Evolutionary conservation across 2,888 invertebrate genomes (phyloP).

Genomic region (Metallyticus violacea): DNA sequence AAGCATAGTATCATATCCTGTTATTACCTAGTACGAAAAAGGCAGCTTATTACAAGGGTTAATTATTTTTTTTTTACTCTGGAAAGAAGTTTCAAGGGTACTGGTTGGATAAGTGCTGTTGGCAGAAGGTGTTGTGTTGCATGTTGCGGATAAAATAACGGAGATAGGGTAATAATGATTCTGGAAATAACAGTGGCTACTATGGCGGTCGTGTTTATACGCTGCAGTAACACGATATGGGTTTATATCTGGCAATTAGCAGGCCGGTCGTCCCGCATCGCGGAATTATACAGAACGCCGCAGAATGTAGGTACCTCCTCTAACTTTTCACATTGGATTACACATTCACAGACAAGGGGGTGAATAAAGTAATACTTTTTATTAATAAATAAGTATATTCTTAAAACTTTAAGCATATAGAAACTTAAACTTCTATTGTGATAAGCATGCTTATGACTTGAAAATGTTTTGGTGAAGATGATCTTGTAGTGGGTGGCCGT

Average conservation of each 20-base stretch:
- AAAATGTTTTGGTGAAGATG: no score
- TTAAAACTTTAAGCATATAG: no score
- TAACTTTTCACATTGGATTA: not conserved
- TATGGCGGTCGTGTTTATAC: not conserved
- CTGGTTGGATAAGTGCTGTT: not conserved
- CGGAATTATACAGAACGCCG: not conserved
- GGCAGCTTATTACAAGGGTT: not conserved
- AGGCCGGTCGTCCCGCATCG: not conserved
- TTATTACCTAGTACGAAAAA: no score
- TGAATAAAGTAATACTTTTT: no score
- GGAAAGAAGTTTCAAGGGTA: not conserved
- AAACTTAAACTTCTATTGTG: no score
- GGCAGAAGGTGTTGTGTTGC: no score
- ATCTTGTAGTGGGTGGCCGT: no score
- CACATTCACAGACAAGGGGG: no score
- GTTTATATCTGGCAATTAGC: not conserved
- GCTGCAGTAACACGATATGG: not conserved
- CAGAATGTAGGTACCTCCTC: not conserved
- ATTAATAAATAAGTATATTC: no score
- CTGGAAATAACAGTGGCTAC: no score
- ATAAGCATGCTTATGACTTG: no score
- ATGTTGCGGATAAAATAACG: not conserved
- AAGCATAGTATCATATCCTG: not conserved
- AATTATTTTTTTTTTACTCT: not conserved
- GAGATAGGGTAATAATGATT: no score